Percentiles rank a stretch among this genome's conserved stretches.
Evolutionary conservation across 2,888 invertebrate genomes (phyloP).

Genomic region (Tetragonisca angustula): DNA sequence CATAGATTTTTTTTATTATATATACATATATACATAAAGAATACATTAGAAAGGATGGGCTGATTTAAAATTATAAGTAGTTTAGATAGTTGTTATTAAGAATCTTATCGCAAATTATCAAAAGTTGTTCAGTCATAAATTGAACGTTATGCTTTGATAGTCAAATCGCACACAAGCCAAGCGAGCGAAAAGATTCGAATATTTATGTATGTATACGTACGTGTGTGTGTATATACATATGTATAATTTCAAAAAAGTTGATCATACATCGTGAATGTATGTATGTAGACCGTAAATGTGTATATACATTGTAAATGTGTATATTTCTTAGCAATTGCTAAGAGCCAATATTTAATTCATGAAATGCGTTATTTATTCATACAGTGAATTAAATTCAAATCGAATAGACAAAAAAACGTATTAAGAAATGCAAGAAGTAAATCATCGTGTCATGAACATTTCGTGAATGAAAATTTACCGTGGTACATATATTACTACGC

Average conservation of each 20-base stretch:
- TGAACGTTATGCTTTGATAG: not conserved
- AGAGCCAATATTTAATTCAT: slow-evolving; percentile 8
- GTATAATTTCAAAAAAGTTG: not conserved
- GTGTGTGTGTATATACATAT: too few species aligned
- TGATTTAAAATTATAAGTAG: not conserved
- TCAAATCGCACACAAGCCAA: not conserved
- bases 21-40: too few species aligned
- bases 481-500: too few species aligned
- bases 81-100: not conserved
- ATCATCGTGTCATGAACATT: not conserved
- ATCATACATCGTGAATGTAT: not conserved
- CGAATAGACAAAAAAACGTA: not conserved
- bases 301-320: not conserved
- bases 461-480: not conserved
- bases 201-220: not conserved
- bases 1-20: too few species aligned
- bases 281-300: too few species aligned
- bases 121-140: not conserved
- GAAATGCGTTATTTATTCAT: slow-evolving; percentile 17
- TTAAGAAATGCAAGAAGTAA: not conserved
- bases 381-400: not conserved
- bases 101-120: not conserved
- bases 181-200: not conserved
- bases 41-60: too few species aligned
- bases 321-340: not conserved